A percentile compares a stretch with the other conserved stretches of the same genome.
These are phyloP conservation scores for Wasmannia auropunctata DNA, from an alignment of 1,140 invertebrate genomes.

Conservation along the genomic window DNA sequence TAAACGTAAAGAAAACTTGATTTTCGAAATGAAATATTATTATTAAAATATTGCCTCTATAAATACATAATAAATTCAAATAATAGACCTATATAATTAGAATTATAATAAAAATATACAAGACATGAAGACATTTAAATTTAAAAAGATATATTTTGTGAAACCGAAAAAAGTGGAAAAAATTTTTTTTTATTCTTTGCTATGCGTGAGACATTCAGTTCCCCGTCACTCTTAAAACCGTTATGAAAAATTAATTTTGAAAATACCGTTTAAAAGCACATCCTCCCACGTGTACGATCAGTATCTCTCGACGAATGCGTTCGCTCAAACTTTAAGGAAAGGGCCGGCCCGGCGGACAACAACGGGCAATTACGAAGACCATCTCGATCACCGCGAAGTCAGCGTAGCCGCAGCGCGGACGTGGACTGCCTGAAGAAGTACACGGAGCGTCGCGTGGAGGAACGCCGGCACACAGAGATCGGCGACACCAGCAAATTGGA, in stretches of 20 bases:
- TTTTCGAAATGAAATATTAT: neutral
- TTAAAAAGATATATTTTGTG: neutral
- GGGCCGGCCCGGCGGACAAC: conserved; percentile 76
- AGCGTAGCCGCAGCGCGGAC: conserved; percentile 79
- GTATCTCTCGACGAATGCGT: conserved; percentile 5
- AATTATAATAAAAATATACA: conserved; percentile 9
- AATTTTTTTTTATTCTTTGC: neutral
- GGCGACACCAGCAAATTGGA: conserved; percentile 67
- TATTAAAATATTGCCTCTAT: neutral
- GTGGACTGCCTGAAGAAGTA: conserved; percentile 80
- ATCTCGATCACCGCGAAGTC: conserved; percentile 79
- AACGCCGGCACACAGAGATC: conserved; percentile 77
- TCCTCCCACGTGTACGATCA: neutral
- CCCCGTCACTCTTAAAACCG: neutral
- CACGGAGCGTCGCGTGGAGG: conserved; percentile 76
- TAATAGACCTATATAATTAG: neutral
- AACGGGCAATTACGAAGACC: conserved; percentile 74
- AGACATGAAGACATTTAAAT: neutral
- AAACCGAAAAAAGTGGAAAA: neutral
- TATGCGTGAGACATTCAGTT: neutral
- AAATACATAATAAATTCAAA: neutral
- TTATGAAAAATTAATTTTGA: neutral
- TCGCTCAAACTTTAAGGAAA: conserved; percentile 67
- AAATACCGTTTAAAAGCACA: neutral
- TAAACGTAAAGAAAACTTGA: neutral